Base-by-base conservation (phyloP, 2,797 vertebrate genomes). In the Taeniopygia guttata region DNA sequence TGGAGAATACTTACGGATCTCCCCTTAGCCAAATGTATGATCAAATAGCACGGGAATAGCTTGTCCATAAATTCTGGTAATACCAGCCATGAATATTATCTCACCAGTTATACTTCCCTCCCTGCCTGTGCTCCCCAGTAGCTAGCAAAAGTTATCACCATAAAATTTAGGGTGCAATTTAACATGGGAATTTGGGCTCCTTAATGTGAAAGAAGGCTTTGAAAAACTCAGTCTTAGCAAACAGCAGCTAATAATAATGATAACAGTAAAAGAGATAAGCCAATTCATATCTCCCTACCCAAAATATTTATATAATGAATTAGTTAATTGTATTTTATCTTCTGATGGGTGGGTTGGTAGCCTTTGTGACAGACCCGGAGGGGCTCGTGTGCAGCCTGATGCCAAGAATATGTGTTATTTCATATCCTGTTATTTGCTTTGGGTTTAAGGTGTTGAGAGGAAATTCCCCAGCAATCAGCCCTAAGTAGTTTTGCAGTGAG, bases 391-490 rank as follows among this genome's bases (percentile, higher is more conserved):
- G 54, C 49, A 78, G 30, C 45, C 42, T 36, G 29, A 91, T 91
- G 85, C 83, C 85, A 93, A 70, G 77, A 93, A 48, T 83, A 59
- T 38, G 66, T 76, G 70, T 93, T 95, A 84, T 83, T 96, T 95
- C 83, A 77, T 88, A 94, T 94, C 88, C 67, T 84, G 59, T 80
- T 93, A 88, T 91, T 96, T 96, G 87, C 85, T 91, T 64, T 90
- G 67, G 68, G 80, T 90, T 91, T 90, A 77, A 96, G 56, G 85
- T 95, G 89, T 67, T 64, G 80, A 96, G 89, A 93, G 74, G 30
- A 73, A 95, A 84, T 93, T 92, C 83, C 48, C 67, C 70, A 82
- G 70, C 85, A 82, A 87, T 78, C 66, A 84, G 58, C 38, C 36
- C 9, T 82, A 68, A 91, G 46, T 79, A 56, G 48, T 76, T 91